Evolutionary conservation across 2,888 invertebrate genomes (phyloP), one percentile per base, ranked within the genome.

Genomic region (Drosophila vallismaia): DNA sequence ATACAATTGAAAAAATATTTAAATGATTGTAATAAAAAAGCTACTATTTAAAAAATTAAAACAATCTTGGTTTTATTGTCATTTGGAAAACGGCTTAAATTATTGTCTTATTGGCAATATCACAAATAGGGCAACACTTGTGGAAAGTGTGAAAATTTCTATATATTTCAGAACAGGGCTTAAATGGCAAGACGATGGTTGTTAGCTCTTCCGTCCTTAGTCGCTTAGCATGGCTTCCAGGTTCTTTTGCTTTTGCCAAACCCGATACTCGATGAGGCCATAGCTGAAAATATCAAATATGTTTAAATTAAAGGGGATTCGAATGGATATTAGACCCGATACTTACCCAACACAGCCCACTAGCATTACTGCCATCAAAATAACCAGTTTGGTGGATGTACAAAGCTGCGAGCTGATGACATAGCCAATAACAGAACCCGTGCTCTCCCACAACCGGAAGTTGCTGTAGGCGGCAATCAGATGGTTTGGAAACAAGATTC

Each of bases 401-500:
- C 96, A 96, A 4, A 97, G 91, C 85, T 95, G 95, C 2, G 96
- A 95, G 46, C 96, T 97, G 62, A 95, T 94, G 0, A 94, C 94
- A 84, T 97, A 98, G 0, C 97, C 95, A 58, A 97, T 93, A 10
- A 97, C 97, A 64, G 97, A 97, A 53, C 98, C 98, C 0, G 96
- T 94, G 0, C 97, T 95, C 91, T 98, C 97, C 97, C 97, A 98
- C 51, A 98, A 92, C 7, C 97, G 94, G 91, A 98, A 98, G 92
- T 97, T 98, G 75, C 97, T 97, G 91, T 97, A 98, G 0, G 97
- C 96, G 0, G 97, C 97, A 88, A 97, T 97, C 85, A 97, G 95
- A 80, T 95, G 94, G 12, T 95, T 95, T 0, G 96, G 96, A 88
- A 98, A 97, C 57, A 98, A 91, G 54, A 96, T 95, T 6, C 98